These are phyloP conservation scores for Pedetes capensis DNA, from an alignment of 2,113 vertebrate genomes.

Conservation along the genomic window DNA sequence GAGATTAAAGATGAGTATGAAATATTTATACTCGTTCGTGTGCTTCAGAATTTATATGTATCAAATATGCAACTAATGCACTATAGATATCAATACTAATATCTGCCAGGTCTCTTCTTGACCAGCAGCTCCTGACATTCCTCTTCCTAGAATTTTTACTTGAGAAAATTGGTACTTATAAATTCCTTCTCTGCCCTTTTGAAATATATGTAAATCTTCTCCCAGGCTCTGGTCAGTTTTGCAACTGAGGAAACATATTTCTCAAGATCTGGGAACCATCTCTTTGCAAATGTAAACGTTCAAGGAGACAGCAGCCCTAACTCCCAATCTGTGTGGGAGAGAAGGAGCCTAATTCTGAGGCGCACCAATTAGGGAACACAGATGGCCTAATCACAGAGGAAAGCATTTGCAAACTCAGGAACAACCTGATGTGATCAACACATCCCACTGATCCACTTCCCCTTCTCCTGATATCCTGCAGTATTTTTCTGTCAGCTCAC, in stretches of 20 bases:
- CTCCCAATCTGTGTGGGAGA: not conserved
- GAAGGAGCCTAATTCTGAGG: not conserved
- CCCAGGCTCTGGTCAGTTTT: not conserved
- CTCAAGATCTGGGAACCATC: not conserved
- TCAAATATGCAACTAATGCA: not conserved
- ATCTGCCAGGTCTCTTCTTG: not conserved
- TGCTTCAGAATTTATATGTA: not conserved
- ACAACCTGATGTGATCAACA: not conserved
- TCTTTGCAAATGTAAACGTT: constrained; percentile 48
- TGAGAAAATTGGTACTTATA: not conserved
- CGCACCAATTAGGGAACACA: not conserved
- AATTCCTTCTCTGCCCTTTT: not conserved
- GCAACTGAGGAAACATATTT: not conserved
- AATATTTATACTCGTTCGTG: not conserved
- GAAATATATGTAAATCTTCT: constrained; percentile 24
- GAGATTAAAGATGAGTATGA: not conserved
- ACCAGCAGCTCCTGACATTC: not conserved
- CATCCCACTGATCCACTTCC: not conserved
- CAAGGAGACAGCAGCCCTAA: not conserved
- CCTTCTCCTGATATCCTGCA: not conserved
- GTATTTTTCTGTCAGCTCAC: not conserved
- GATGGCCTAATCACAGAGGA: not conserved
- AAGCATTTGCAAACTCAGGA: not conserved
- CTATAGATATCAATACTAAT: not conserved
- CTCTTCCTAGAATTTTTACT: not conserved